Percentiles rank a stretch among this genome's conserved stretches.
Conservation (phyloP, 2,113 vertebrate genomes). For the Ptyas mucosa region DNA sequence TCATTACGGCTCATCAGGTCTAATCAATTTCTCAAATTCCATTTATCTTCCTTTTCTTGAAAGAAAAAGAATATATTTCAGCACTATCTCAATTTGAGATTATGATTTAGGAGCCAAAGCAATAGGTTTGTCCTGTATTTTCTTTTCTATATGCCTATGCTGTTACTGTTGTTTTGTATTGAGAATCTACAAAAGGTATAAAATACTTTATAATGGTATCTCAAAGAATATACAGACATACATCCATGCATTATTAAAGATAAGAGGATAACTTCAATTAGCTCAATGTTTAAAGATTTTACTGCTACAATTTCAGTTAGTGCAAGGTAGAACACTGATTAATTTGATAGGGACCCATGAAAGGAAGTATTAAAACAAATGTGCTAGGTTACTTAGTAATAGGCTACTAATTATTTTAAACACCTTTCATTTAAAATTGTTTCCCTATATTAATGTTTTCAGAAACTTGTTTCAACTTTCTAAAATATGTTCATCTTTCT, state of each 20-base stretch:
- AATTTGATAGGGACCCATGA: background rate
- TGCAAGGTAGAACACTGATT: conserved; percentile 22
- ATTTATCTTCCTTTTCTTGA: background rate
- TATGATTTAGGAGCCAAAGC: background rate
- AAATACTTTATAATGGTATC: conserved; percentile 38
- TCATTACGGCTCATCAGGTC: background rate
- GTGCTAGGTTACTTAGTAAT: too few relatives aligned
- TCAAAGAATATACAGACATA: conserved; percentile 53
- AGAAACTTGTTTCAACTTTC: background rate
- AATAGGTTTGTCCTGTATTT: background rate
- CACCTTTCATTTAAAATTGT: conserved; percentile 51
- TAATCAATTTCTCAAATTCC: background rate
- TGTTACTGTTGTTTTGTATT: background rate
- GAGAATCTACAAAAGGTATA: background rate
- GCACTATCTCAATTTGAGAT: background rate
- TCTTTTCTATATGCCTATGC: background rate
- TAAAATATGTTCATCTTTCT: background rate
- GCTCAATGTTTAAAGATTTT: conserved; percentile 55
- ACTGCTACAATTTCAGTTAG: conserved; percentile 45
- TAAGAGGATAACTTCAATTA: conserved; percentile 54
- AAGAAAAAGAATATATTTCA: background rate
- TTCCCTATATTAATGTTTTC: conserved; percentile 36
- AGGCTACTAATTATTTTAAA: too few relatives aligned
- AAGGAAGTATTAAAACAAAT: background rate
- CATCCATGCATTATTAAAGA: conserved; percentile 50